A percentile compares a stretch with the other conserved stretches of the same genome.
Evolutionary conservation across 2,797 vertebrate species (phyloP).

Genomic region (Takifugu ocellatus): DNA sequence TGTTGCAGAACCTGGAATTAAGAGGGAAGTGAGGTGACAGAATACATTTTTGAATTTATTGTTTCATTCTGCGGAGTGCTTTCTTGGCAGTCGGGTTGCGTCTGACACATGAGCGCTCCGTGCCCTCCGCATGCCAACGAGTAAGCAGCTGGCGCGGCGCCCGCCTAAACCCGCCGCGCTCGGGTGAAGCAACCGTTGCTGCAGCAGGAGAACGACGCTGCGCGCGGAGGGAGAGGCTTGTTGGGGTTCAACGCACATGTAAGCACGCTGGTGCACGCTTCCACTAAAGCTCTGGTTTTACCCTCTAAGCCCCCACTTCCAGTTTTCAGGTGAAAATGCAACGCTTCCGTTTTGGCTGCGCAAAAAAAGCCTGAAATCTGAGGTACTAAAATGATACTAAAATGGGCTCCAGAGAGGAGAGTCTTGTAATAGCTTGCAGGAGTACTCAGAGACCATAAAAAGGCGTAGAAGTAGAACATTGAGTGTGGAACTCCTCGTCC

Average conservation of each 20-base stretch:
- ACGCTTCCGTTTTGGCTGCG: no score
- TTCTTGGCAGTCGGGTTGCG: slow-evolving; percentile 54
- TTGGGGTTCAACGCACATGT: slow-evolving; percentile 15
- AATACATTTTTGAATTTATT: slow-evolving; percentile 37
- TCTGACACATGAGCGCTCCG: slow-evolving; percentile 42
- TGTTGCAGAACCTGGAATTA: slow-evolving; percentile 16
- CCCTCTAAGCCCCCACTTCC: slow-evolving; percentile 2
- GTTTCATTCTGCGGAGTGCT: slow-evolving; percentile 42
- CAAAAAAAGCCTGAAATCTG: no score
- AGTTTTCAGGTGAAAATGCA: slow-evolving; percentile 21
- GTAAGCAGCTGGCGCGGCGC: slow-evolving; percentile 44
- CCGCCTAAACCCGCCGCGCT: slow-evolving; percentile 36
- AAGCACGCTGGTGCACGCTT: slow-evolving; percentile 52
- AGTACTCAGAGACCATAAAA: no score
- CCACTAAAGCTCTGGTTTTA: slow-evolving; percentile 25
- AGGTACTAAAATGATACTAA: no score
- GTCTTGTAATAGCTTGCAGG: no score
- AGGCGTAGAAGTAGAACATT: no score
- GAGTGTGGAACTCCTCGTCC: no score
- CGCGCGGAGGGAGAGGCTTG: slow-evolving; percentile 9
- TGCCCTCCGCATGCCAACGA: slow-evolving; percentile 39
- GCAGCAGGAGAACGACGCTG: slow-evolving; percentile 16
- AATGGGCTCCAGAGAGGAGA: no score
- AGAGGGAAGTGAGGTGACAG: slow-evolving; percentile 13
- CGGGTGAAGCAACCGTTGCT: slow-evolving; percentile 41